Conservation (phyloP, 1,140 invertebrate genomes). For the Ruditapes philippinarum region DNA sequence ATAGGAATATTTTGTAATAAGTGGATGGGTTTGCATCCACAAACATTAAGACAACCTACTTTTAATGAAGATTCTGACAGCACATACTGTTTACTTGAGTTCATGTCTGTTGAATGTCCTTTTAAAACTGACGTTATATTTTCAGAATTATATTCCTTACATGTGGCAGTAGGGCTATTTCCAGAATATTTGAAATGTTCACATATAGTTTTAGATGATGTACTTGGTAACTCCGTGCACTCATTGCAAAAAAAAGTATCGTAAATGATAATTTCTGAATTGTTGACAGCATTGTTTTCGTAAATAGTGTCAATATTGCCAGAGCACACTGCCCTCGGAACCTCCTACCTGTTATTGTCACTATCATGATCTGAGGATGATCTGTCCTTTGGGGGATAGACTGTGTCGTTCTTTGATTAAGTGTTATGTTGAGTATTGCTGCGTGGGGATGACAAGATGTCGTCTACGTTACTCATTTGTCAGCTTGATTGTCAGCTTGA, state of each 20-base stretch:
- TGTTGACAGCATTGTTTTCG: background rate
- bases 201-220: background rate
- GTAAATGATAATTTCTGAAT: no score
- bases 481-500: background rate
- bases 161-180: no score
- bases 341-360: background rate
- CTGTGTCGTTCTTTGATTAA: background rate
- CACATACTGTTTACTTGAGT: no score
- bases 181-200: no score
- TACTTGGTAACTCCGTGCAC: background rate
- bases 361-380: background rate
- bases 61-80: no score
- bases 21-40: no score
- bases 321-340: background rate
- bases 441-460: background rate
- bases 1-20: no score
- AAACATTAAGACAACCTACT: no score
- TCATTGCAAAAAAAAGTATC: background rate
- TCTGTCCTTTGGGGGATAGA: background rate
- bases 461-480: background rate
- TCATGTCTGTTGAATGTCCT: no score
- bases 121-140: no score
- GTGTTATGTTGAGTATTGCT: no score
- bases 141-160: no score
- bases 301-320: background rate